A percentile compares a stretch with the other conserved stretches of the same genome.
Evolutionary conservation across 2,113 vertebrate species (phyloP).

Genomic region (Pteronura brasiliensis): DNA sequence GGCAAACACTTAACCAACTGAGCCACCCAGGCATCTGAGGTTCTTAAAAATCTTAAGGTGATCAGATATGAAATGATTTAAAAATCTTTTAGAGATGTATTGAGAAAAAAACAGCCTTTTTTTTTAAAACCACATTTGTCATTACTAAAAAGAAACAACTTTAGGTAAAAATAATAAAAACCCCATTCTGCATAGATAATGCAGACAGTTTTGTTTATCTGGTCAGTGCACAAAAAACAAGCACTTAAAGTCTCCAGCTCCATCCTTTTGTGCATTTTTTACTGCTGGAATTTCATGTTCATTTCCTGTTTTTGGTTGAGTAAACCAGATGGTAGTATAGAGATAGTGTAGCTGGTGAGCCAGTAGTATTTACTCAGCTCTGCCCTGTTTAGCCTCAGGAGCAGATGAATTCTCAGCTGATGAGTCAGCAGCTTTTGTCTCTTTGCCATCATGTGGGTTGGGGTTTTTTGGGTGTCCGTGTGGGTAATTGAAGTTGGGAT

Average conservation of each 20-base stretch:
- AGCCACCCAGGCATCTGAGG: constrained; percentile 5
- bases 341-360: constrained; percentile 80
- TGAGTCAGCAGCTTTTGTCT: neutral
- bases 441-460: constrained; percentile 80
- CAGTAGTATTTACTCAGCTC: constrained; percentile 71
- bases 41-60: constrained; percentile 99
- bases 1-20: too few relatives aligned
- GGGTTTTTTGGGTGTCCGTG: constrained; percentile 90
- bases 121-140: neutral
- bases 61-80: constrained; percentile 99
- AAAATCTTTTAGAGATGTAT: constrained; percentile 76
- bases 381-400: neutral
- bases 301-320: neutral
- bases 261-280: neutral
- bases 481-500: constrained; percentile 92
- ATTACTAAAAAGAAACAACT: neutral
- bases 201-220: neutral
- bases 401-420: neutral
- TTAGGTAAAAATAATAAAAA: neutral
- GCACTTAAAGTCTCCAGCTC: neutral
- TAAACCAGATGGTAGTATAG: constrained; percentile 90
- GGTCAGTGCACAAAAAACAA: neutral
- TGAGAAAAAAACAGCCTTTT: neutral
- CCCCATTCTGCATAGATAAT: neutral
- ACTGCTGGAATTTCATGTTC: neutral